These are phyloP conservation scores for Gallinago nigripennis DNA, from an alignment of 2,797 vertebrate genomes.

Conservation along the genomic window DNA sequence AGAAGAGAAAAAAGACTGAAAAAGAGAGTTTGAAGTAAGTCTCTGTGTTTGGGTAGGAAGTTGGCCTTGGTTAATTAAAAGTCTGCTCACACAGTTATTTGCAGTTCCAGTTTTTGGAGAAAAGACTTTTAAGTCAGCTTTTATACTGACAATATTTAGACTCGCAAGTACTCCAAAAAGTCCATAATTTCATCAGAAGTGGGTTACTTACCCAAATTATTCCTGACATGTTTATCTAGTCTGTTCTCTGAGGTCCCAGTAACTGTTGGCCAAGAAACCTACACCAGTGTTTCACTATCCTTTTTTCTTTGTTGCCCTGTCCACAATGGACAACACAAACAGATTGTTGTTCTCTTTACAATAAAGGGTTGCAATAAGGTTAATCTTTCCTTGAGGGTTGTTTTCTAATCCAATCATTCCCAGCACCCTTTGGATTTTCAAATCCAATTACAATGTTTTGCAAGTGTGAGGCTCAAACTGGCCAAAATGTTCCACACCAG, in stretches of 20 bases:
- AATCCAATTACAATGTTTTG: rapidly evolving
- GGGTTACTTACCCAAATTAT: neutral
- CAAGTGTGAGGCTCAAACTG: neutral
- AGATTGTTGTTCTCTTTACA: neutral
- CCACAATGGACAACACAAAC: neutral
- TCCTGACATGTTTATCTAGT: neutral
- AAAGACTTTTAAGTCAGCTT: neutral
- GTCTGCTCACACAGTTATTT: neutral
- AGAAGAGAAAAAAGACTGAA: neutral
- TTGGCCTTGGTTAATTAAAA: neutral
- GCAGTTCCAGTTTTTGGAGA: neutral
- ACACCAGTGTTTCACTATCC: neutral
- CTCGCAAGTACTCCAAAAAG: neutral
- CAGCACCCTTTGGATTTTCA: neutral
- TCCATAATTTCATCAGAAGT: neutral
- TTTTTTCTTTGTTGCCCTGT: neutral
- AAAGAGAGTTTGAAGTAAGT: neutral
- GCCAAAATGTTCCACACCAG: neutral
- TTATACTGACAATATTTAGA: neutral
- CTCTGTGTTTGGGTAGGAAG: neutral
- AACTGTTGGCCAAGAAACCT: neutral
- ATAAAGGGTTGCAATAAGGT: neutral
- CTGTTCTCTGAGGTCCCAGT: neutral
- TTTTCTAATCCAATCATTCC: neutral
- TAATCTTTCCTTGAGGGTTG: neutral